These are phyloP conservation scores for Protonemura montana DNA, from an alignment of 2,888 invertebrate species.

Conservation along the genomic window DNA sequence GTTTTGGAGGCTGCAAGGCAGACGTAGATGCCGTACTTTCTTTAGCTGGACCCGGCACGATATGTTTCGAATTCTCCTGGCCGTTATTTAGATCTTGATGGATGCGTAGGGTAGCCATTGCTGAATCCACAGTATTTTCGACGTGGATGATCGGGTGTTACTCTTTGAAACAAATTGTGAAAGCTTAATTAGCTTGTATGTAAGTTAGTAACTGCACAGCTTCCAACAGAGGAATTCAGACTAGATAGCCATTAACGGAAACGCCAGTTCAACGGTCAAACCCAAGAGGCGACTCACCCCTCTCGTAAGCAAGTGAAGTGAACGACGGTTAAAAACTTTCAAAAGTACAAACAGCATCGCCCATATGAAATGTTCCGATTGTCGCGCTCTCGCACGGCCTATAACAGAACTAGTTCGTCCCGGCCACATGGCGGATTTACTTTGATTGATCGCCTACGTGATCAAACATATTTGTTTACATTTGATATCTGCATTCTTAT, in stretches of 20 bases:
- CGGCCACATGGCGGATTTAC: not conserved
- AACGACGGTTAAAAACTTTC: not conserved
- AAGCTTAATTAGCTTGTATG: no score
- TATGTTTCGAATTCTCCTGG: constrained; percentile 57
- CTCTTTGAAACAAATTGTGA: constrained; percentile 36
- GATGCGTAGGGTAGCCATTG: constrained; percentile 78
- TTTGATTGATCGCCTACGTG: no score
- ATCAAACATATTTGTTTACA: no score
- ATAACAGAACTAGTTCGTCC: not conserved
- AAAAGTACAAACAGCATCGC: not conserved
- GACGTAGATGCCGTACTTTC: constrained; percentile 61
- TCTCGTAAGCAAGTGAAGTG: not conserved
- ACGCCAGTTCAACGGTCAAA: constrained; percentile 16
- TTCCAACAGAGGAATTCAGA: not conserved
- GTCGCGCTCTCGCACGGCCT: not conserved
- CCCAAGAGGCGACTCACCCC: not conserved
- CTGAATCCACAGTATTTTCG: constrained; percentile 45
- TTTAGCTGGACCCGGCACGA: constrained; percentile 54
- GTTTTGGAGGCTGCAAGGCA: constrained; percentile 57
- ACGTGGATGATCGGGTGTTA: constrained; percentile 1
- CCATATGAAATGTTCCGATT: not conserved
- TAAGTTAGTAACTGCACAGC: not conserved
- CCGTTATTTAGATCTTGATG: constrained; percentile 81
- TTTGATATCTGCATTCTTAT: no score
- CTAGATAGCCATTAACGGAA: not conserved